A percentile compares a stretch with the other conserved stretches of the same genome.
These are phyloP conservation scores for Desoria tigrina DNA, from an alignment of 2,888 invertebrate genomes.

Conservation along the genomic window DNA sequence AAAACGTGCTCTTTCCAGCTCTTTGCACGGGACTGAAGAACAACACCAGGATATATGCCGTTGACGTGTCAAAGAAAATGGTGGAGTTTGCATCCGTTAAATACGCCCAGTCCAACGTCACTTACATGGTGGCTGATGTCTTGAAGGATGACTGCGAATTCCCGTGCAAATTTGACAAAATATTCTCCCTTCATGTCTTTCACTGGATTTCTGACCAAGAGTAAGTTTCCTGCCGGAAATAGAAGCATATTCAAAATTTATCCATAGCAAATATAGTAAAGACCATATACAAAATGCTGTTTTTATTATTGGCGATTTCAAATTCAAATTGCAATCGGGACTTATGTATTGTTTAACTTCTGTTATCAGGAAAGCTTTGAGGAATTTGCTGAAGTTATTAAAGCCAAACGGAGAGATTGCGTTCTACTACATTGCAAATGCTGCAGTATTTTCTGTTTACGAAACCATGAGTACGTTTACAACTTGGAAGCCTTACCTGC, in stretches of 20 bases:
- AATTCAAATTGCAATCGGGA: conserved; percentile 16
- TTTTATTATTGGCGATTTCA: background rate
- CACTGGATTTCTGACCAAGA: conserved; percentile 53
- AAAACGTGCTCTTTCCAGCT: conserved; percentile 43
- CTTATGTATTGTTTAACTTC: no score
- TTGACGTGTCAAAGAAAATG: conserved; percentile 53
- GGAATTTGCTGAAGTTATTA: conserved; percentile 40
- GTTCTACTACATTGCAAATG: conserved; percentile 50
- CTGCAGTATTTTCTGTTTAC: conserved; percentile 49
- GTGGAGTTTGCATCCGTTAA: conserved; percentile 50
- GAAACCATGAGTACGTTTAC: conserved; percentile 48
- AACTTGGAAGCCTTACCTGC: conserved; percentile 44
- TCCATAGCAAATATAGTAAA: no score
- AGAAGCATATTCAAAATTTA: no score
- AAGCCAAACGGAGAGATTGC: conserved; percentile 51
- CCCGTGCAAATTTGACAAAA: conserved; percentile 52
- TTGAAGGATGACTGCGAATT: conserved; percentile 51
- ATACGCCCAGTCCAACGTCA: conserved; percentile 48
- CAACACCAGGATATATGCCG: conserved; percentile 41
- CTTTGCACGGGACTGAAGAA: no score
- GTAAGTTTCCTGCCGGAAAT: no score
- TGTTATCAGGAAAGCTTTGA: conserved; percentile 52
- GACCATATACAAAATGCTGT: no score
- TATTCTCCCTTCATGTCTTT: conserved; percentile 52
- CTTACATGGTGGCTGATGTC: conserved; percentile 51